phyloP scores from a whole-genome alignment of 2,113 vertebrate species.

The Procapra przewalskii region DNA sequence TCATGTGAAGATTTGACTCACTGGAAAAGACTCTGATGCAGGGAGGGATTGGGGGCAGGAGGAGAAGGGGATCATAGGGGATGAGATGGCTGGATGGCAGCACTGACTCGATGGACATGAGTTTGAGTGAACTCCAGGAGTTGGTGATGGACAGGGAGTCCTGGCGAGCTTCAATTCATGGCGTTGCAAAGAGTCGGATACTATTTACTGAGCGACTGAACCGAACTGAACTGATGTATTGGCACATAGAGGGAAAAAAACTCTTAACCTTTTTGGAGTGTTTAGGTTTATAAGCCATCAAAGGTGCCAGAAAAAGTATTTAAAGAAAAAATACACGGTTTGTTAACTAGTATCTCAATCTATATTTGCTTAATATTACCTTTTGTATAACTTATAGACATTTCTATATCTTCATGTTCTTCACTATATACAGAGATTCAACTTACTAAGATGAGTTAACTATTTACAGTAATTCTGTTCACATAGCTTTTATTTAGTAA shows the following conservation, averaged over 20 bases:
- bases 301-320: no score
- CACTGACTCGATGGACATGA: no score
- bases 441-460: background rate
- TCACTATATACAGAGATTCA: background rate
- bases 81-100: no score
- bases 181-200: no score
- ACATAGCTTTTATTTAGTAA: background rate
- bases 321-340: background rate
- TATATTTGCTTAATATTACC: background rate
- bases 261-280: no score
- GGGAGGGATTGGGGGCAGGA: no score
- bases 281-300: no score
- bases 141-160: no score
- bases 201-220: accelerated
- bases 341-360: background rate
- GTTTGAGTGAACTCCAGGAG: accelerated
- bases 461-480: background rate
- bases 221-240: background rate
- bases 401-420: background rate
- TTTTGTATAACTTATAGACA: background rate
- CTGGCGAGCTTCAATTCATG: accelerated
- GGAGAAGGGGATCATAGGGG: no score
- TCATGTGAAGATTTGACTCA: no score
- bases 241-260: background rate
- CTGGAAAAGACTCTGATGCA: no score